phyloP scores from a whole-genome alignment of 2,888 invertebrate genomes.

The Hirtodrosophila trivittata region DNA sequence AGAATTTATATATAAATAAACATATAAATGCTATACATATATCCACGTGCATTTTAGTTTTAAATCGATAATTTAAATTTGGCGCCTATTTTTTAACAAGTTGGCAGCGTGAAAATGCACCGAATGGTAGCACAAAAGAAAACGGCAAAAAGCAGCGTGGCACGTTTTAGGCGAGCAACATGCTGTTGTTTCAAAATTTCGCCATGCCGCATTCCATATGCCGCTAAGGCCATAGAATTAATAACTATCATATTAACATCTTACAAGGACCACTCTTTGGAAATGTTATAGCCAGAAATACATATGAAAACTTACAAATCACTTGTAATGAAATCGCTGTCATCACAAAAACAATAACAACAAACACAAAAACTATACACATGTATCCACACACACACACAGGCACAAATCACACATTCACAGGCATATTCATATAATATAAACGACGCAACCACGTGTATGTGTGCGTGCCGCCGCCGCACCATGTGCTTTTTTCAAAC shows the following conservation, averaged over 20 bases:
- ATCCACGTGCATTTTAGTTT: constrained; percentile 34
- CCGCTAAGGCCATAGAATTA: constrained; percentile 3
- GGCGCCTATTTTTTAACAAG: constrained; percentile 40
- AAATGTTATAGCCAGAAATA: too few species aligned
- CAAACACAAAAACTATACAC: constrained; percentile 29
- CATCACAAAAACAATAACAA: constrained; percentile 57
- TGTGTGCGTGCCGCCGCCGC: constrained; percentile 59
- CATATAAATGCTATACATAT: too few species aligned
- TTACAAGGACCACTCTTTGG: too few species aligned
- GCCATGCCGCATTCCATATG: constrained; percentile 25
- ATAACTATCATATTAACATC: background rate
- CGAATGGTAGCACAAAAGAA: constrained; percentile 28
- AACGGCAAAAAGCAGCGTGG: constrained; percentile 65
- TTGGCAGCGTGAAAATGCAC: constrained; percentile 63
- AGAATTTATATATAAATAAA: too few species aligned
- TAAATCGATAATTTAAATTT: constrained; percentile 32
- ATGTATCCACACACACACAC: constrained; percentile 8
- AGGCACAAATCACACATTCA: too few species aligned
- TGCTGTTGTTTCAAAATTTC: constrained; percentile 48
- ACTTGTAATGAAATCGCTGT: constrained; percentile 10
- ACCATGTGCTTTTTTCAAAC: constrained; percentile 72
- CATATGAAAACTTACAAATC: too few species aligned
- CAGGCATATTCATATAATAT: constrained; percentile 1
- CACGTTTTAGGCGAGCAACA: constrained; percentile 63
- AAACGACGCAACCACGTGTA: constrained; percentile 64